phyloP scores from a whole-genome alignment of 2,888 invertebrate genomes.

The Eupithecia tripunctaria region DNA sequence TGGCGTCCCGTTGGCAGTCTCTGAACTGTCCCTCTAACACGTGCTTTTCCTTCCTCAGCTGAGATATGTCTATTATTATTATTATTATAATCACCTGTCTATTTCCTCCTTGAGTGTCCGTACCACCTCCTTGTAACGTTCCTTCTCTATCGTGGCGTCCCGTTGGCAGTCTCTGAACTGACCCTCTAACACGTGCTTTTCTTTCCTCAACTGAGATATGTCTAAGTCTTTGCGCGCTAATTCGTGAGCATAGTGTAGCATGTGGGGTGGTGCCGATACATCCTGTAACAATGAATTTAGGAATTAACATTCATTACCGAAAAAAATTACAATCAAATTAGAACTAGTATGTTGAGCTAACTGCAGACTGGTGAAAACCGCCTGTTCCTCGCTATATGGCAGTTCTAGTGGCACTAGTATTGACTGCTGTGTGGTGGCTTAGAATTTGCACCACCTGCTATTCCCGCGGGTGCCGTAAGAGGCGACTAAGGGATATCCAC shows the following conservation, averaged over 20 bases:
- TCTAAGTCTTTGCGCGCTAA: constrained; percentile 92
- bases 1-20: constrained; percentile 77
- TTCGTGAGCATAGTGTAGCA: constrained; percentile 93
- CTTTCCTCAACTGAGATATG: constrained; percentile 88
- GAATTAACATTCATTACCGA: neutral
- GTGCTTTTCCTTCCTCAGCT: constrained; percentile 89
- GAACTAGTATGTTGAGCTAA: neutral
- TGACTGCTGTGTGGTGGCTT: too few species aligned
- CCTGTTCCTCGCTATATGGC: too few species aligned
- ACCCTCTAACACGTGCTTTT: constrained; percentile 86
- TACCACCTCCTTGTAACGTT: constrained; percentile 80
- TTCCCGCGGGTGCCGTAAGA: too few species aligned
- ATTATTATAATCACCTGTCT: constrained; percentile 73
- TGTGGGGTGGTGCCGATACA: constrained; percentile 87
- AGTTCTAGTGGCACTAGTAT: too few species aligned
- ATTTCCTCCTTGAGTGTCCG: constrained; percentile 86
- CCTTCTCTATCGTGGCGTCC: constrained; percentile 79
- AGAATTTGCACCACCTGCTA: too few species aligned
- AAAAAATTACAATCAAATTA: neutral
- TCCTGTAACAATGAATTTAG: constrained; percentile 56
- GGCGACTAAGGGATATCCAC: too few species aligned
- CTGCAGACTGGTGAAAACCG: too few species aligned
- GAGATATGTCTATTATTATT: constrained; percentile 86
- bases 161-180: constrained; percentile 72
- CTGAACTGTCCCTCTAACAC: constrained; percentile 78